phyloP scores from a whole-genome alignment of 2,797 vertebrate species.

The Vultur gryphus region DNA sequence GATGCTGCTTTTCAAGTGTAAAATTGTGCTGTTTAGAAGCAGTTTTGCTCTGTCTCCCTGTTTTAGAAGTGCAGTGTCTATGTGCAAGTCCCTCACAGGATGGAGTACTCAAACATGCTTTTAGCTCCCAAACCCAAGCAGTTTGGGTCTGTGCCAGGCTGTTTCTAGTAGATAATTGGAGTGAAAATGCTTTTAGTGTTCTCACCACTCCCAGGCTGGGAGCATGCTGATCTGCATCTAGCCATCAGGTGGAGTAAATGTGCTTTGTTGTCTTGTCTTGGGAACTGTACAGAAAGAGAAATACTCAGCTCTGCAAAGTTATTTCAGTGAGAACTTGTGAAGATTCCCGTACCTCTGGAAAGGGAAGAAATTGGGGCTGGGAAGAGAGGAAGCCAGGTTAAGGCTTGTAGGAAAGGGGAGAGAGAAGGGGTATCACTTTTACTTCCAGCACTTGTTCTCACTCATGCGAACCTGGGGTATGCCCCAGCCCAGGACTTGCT shows the following conservation, averaged over 20 bases:
- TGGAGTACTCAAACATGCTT: background rate
- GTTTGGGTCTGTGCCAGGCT: conserved; percentile 6
- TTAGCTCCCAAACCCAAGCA: background rate
- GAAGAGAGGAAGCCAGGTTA: background rate
- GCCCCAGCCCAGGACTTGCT: background rate
- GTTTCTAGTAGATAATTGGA: background rate
- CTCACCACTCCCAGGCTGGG: background rate
- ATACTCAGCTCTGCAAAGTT: background rate
- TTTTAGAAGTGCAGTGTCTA: background rate
- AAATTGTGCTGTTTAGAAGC: background rate
- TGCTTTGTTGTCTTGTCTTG: background rate
- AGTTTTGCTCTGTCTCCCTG: background rate
- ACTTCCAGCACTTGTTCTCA: background rate
- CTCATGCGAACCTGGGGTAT: background rate
- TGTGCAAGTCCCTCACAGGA: background rate
- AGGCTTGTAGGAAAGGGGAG: background rate
- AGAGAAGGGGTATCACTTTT: background rate
- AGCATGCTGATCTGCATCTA: background rate
- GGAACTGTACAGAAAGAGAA: background rate
- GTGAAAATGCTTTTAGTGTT: conserved; percentile 14
- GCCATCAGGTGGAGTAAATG: background rate
- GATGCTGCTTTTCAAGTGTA: background rate
- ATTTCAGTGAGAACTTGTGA: background rate
- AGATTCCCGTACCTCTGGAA: background rate
- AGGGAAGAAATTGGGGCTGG: background rate